These are phyloP conservation scores for Holotrichia oblita DNA, from an alignment of 1,140 invertebrate species.

Conservation along the genomic window DNA sequence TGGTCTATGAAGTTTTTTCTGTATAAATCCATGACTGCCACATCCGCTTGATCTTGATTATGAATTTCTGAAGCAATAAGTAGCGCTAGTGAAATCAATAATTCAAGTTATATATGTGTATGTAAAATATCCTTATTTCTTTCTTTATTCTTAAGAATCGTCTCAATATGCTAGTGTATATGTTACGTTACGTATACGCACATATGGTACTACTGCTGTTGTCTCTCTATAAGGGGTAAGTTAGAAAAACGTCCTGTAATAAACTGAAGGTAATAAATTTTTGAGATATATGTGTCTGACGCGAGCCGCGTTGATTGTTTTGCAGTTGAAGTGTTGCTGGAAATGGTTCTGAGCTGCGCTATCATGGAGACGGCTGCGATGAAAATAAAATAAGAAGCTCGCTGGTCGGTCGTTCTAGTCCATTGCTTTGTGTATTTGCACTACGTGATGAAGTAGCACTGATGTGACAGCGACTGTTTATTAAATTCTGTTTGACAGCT, in stretches of 20 bases:
- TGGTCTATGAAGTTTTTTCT: no score
- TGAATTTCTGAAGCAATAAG: no score
- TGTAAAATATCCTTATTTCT: no score
- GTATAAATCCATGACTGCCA: no score
- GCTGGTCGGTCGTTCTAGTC: background rate
- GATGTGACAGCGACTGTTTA: background rate
- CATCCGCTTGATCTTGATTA: no score
- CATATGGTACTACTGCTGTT: no score
- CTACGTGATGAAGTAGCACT: background rate
- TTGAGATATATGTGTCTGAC: conserved; percentile 31
- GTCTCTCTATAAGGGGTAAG: background rate
- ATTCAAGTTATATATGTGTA: no score
- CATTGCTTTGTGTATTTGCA: background rate
- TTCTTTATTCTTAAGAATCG: no score
- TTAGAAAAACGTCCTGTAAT: background rate
- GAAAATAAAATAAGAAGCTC: conserved; percentile 7
- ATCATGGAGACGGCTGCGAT: background rate
- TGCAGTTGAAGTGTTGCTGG: conserved; percentile 25
- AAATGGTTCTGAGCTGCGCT: background rate
- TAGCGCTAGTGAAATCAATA: no score
- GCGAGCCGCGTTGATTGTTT: conserved; percentile 19
- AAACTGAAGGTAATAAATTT: conserved; percentile 25
- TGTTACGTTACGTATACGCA: no score
- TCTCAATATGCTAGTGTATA: no score
- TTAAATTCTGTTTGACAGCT: background rate